A percentile compares a stretch with the other conserved stretches of the same genome.
phyloP scores from a whole-genome alignment of 64 coral and sea anemone species.

The Dendronephthya gigantea region DNA sequence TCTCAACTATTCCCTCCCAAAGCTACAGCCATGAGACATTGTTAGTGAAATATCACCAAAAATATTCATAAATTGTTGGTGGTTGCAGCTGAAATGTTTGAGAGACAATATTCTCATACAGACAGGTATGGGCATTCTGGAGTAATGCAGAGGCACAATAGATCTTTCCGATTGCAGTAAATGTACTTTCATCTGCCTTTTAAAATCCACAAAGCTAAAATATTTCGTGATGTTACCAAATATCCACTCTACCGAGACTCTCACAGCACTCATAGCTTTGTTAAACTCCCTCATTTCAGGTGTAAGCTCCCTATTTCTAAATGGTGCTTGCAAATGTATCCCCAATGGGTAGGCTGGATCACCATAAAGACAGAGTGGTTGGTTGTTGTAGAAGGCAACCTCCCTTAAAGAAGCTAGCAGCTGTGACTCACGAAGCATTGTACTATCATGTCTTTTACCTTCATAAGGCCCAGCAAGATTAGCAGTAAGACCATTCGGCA shows the following conservation, averaged over 20 bases:
- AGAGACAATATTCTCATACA: no score
- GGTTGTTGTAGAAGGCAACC: background rate
- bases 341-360: no score
- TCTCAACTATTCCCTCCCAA: no score
- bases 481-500: background rate
- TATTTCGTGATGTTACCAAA: conserved; percentile 9
- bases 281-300: background rate
- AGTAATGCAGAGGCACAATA: background rate
- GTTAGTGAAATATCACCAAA: no score
- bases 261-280: background rate
- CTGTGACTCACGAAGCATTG: background rate
- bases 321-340: background rate
- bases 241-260: background rate
- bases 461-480: background rate
- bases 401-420: background rate
- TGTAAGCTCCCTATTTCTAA: background rate
- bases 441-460: background rate
- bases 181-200: background rate
- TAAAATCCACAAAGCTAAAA: background rate
- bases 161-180: background rate
- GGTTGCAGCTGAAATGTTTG: no score
- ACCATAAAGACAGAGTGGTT: background rate
- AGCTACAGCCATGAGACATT: no score
- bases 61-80: no score
- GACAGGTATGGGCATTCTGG: background rate